phyloP scores from a whole-genome alignment of 2,888 invertebrate species.

The Eumacrocentrus americanus region DNA sequence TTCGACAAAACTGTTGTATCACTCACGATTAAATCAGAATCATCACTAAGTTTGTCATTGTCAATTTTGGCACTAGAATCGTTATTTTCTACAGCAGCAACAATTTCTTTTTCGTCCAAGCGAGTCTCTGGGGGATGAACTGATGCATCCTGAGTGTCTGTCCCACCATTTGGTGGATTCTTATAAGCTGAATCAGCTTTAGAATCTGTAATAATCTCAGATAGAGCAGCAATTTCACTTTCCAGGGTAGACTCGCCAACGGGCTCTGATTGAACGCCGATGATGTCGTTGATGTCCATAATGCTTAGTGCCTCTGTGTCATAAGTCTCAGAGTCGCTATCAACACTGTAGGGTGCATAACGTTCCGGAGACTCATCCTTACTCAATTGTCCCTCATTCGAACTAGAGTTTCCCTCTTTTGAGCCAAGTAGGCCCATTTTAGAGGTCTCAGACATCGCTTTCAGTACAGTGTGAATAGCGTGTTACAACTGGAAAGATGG shows the following conservation, averaged over 20 bases:
- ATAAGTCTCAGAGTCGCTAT: constrained; percentile 50
- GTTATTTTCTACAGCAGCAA: no score
- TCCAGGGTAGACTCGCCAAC: constrained; percentile 53
- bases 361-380: constrained; percentile 41
- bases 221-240: constrained; percentile 55
- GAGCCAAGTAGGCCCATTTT: constrained; percentile 55
- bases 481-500: constrained; percentile 3
- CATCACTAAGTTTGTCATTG: not conserved
- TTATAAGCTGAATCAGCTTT: constrained; percentile 38
- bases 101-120: not conserved
- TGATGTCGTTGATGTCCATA: constrained; percentile 54
- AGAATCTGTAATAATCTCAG: constrained; percentile 54
- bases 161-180: constrained; percentile 29
- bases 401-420: constrained; percentile 37
- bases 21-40: not conserved
- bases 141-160: not conserved
- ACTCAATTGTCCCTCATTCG: constrained; percentile 15
- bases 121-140: not conserved
- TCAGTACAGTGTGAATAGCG: constrained; percentile 9
- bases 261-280: constrained; percentile 47
- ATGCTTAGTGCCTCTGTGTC: constrained; percentile 51
- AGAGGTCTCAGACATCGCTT: constrained; percentile 50
- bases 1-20: not conserved
- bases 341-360: constrained; percentile 46
- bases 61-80: not conserved